Evolutionary conservation across 2,113 vertebrate species (phyloP).

Genomic region (Loxodonta africana): DNA sequence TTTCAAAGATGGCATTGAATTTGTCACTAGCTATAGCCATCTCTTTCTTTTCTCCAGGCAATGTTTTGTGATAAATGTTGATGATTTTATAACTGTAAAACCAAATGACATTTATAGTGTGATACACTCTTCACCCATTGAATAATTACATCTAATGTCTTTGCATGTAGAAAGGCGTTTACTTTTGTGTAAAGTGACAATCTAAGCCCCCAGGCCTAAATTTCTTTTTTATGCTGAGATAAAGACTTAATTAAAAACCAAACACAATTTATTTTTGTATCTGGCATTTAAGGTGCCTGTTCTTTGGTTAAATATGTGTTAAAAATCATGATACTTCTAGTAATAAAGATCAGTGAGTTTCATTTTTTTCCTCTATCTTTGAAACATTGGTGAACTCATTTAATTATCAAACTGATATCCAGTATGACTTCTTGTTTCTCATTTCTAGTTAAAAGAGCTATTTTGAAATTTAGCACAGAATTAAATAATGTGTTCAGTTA

Average conservation of each 20-base stretch:
- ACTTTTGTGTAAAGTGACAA: constrained; percentile 88
- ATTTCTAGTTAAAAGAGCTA: constrained; percentile 82
- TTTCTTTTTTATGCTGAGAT: constrained; percentile 72
- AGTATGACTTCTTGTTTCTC: constrained; percentile 75
- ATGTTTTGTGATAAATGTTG: constrained; percentile 91
- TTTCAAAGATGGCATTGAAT: constrained; percentile 80
- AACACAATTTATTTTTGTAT: constrained; percentile 84
- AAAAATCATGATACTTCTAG: constrained; percentile 60
- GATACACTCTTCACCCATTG: constrained; percentile 86
- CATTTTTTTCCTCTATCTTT: constrained; percentile 60
- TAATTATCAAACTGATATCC: constrained; percentile 81
- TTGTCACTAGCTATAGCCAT: constrained; percentile 80
- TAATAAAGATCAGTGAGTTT: constrained; percentile 69
- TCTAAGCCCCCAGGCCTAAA: constrained; percentile 84
- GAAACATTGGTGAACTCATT: constrained; percentile 77
- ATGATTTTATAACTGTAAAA: constrained; percentile 91
- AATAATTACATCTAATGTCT: constrained; percentile 90
- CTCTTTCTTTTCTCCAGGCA: constrained; percentile 86
- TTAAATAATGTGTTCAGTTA: constrained; percentile 76
- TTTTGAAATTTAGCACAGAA: constrained; percentile 81
- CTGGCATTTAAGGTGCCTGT: constrained; percentile 82
- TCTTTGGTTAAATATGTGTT: constrained; percentile 81
- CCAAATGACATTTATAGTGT: constrained; percentile 89
- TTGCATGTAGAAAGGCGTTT: constrained; percentile 86
- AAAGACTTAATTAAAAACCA: constrained; percentile 89